These are phyloP conservation scores for Callorhinus ursinus DNA, from an alignment of 2,113 vertebrate genomes.

Conservation along the genomic window DNA sequence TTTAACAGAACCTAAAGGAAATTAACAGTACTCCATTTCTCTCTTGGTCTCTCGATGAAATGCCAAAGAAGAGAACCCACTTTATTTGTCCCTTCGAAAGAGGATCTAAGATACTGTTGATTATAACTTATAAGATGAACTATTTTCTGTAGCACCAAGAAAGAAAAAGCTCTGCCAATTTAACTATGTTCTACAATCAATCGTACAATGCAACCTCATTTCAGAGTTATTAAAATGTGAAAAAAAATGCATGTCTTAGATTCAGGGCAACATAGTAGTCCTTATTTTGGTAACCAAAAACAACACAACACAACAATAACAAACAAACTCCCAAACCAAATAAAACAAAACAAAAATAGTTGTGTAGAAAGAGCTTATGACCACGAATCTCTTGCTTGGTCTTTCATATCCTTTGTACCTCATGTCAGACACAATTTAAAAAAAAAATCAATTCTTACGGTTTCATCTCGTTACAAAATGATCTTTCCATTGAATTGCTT, in stretches of 20 bases:
- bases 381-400: background rate
- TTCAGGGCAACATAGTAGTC: background rate
- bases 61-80: background rate
- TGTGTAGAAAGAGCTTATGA: background rate
- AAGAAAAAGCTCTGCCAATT: background rate
- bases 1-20: background rate
- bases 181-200: background rate
- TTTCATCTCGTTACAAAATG: background rate
- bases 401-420: background rate
- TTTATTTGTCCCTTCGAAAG: background rate
- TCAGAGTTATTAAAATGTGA: background rate
- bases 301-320: background rate
- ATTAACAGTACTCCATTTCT: background rate
- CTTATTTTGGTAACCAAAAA: rapidly evolving
- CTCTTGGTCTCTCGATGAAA: background rate
- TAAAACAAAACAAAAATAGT: background rate
- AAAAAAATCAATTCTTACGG: background rate
- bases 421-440: background rate
- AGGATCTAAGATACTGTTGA: background rate
- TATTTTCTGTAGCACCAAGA: background rate
- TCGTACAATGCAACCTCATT: background rate
- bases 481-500: background rate
- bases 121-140: background rate
- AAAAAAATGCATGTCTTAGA: background rate
- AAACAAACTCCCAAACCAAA: background rate